These are phyloP conservation scores for Desoria tigrina DNA, from an alignment of 2,888 invertebrate species.

Conservation along the genomic window DNA sequence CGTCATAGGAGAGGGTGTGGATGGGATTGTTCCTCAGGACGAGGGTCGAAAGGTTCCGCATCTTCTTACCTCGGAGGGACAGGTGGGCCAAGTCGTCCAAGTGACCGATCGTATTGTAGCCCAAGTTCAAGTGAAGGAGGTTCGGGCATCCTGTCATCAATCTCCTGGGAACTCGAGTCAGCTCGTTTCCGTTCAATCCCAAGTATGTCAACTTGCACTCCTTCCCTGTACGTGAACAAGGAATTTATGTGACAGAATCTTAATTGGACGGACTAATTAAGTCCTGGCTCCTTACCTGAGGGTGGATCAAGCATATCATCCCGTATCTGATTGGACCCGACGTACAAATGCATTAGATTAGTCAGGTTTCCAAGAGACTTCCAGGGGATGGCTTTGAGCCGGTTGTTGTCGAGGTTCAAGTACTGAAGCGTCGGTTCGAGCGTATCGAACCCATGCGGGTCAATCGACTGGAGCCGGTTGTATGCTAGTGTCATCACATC, in stretches of 20 bases:
- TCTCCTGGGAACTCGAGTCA: slow-evolving; percentile 70
- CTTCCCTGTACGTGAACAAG: too few relatives aligned
- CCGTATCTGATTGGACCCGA: slow-evolving; percentile 50
- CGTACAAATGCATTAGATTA: slow-evolving; percentile 62
- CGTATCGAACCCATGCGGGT: slow-evolving; percentile 67
- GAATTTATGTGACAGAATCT: too few relatives aligned
- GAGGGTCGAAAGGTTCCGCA: slow-evolving; percentile 74
- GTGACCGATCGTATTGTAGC: slow-evolving; percentile 79
- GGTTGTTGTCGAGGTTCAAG: slow-evolving; percentile 75
- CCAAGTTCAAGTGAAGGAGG: slow-evolving; percentile 82
- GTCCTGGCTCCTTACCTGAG: too few relatives aligned
- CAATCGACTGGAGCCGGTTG: slow-evolving; percentile 81
- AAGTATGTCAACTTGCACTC: slow-evolving; percentile 43
- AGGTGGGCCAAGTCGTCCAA: slow-evolving; percentile 68
- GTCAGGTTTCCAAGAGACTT: slow-evolving; percentile 73
- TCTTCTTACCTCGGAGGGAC: slow-evolving; percentile 60
- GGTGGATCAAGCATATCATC: too few relatives aligned
- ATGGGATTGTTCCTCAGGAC: slow-evolving; percentile 82
- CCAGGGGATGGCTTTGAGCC: slow-evolving; percentile 72
- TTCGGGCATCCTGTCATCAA: slow-evolving; percentile 72
- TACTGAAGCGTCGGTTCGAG: slow-evolving; percentile 74
- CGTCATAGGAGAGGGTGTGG: slow-evolving; percentile 63
- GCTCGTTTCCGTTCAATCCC: slow-evolving; percentile 67
- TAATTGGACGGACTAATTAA: too few relatives aligned
- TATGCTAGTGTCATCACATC: too few relatives aligned